These are phyloP conservation scores for Tauraco erythrolophus DNA, from an alignment of 2,113 vertebrate genomes.

Conservation along the genomic window DNA sequence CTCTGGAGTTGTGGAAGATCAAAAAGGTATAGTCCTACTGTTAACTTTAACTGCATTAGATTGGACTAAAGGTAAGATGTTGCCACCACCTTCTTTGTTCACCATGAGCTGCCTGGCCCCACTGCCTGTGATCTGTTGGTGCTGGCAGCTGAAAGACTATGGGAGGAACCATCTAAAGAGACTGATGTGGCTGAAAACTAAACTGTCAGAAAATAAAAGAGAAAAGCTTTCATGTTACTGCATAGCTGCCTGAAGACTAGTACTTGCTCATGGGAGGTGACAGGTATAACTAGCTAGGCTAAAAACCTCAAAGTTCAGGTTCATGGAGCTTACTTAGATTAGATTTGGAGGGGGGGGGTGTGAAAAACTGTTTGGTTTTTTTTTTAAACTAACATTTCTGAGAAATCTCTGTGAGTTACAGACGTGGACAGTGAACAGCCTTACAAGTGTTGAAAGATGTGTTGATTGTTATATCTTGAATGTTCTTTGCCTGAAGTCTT, in stretches of 20 bases:
- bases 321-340: background rate
- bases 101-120: background rate
- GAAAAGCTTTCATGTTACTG: background rate
- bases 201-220: background rate
- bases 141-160: background rate
- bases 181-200: background rate
- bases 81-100: background rate
- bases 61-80: background rate
- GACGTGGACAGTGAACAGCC: background rate
- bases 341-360: background rate
- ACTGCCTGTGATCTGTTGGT: background rate
- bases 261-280: background rate
- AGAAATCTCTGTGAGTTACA: background rate
- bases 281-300: background rate
- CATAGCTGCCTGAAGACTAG: background rate
- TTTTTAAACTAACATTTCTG: background rate
- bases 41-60: background rate
- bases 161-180: background rate
- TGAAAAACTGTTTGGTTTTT: background rate
- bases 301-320: background rate
- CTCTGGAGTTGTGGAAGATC: background rate
- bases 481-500: background rate
- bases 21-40: background rate
- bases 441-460: background rate
- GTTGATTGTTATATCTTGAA: background rate